Base-by-base conservation (phyloP, 2,113 vertebrate genomes). In the Delphinapterus leucas region DNA sequence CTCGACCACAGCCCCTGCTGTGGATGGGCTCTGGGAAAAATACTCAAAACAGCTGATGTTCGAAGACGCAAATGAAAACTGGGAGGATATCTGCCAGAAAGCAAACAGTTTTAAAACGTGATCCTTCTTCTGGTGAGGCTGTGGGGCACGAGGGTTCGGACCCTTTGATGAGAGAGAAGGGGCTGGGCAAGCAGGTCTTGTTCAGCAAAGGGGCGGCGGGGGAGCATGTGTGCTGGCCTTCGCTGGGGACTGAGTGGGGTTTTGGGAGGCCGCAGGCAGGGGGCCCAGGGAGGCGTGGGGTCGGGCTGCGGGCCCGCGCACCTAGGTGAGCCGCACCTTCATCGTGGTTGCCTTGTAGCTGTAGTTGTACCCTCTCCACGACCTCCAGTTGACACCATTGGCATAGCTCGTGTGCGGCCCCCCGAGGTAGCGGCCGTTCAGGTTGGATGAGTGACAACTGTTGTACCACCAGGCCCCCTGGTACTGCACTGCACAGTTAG, bases 361-460 rank as follows among this genome's bases (percentile, higher is more conserved):
- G 47, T 98, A 98, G 26, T 97, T 87, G 67, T 93, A 85, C 12
- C 98, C 97, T 49, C 92, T 95, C 25, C 97, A 93, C 0, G 85
- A 65, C 21, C 14, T 60, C 98, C 98, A 98, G 83, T 98, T 98
- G 63, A 98, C 61, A 49, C 98, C 98, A 1, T 98, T 63, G 3
- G 98, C 98, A 0, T 60, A 98, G 76, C 97, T 98, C 2, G 14
- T 0, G n/a, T 14, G 0, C 95, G 97, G 44, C 13, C 63, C 83
- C 63, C 5, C 0, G 67, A 97, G 97, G 90, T 98, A 98, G 49
- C 76, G 96, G 3, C 98, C 96, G 0, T 98, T 98, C 44, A 97
- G 93, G 60, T 97, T 98, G 7, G 97, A 96, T 17, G 28, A n/a
- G 38, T 98, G 98, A 25, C 98, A 98, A 4, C 53, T 21, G 0